Base-by-base conservation (phyloP, 2,797 vertebrate species). In the Pseudochromis fuscus region DNA sequence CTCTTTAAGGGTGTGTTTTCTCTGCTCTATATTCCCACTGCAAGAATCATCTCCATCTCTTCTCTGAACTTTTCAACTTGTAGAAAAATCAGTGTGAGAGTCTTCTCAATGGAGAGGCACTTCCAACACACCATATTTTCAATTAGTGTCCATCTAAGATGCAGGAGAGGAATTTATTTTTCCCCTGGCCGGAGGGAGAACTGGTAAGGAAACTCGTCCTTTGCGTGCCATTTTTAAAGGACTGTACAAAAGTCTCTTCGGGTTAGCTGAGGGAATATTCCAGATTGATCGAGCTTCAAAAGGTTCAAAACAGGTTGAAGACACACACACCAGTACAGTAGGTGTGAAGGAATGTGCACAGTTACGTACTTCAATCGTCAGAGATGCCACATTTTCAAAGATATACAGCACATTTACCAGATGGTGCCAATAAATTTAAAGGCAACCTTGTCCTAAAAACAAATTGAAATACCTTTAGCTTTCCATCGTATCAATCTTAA, bases 1-100 rank as follows among this genome's bases (percentile, higher is more conserved):
- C 81, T 57, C 74, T 84, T 79, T n/a, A 67, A 53, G 85, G 56
- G 69, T 76, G 50, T 82, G 75, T 76, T 88, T 87, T 84, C 57
- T 57, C 58, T 69, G 31, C 70, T 73, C 59, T 28, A 57, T 73
- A 57, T 73, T 72, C 73, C 76, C 79, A 23, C 55, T 73, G 77
- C 57, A 77, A 69, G 57, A 65, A 81, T 40, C 18, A 42, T 69
- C 45, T 71, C 64, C 67, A 85, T 70, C 74, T 70, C 74, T 56
- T 56, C 42, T 73, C 40, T 33, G 60, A 75, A 53, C 49, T 77
- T 59, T 72, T 67, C 53, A 48, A 18, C 23, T 45, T 31, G 9
- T 50, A 63, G 63, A 61, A 75, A 66, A 77, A 33, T 60, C 59
- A 56, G n/a, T 40, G n/a, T 71, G 60, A 64, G 48, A 66, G 21